These are phyloP conservation scores for Crax fasciolata DNA, from an alignment of 2,797 vertebrate genomes.

Conservation along the genomic window DNA sequence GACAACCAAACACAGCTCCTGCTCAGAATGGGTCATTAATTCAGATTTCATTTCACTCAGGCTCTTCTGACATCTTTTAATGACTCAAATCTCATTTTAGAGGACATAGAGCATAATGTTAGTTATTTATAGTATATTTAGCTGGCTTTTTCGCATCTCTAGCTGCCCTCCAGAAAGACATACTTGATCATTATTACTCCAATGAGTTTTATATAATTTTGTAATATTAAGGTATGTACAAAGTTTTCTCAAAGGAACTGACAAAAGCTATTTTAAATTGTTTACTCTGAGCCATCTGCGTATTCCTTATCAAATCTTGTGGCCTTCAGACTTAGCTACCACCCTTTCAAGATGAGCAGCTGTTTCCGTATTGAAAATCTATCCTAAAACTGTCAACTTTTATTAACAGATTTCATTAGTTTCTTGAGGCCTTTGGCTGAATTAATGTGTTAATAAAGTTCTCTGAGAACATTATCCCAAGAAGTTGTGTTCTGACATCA, in stretches of 20 bases:
- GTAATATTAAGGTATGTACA: slow-evolving; percentile 1
- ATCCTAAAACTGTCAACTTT: slow-evolving; percentile 60
- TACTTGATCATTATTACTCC: slow-evolving; percentile 6
- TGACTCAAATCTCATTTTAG: not conserved
- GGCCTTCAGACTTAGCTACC: slow-evolving; percentile 67
- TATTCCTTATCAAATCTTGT: slow-evolving; percentile 59
- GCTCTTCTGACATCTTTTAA: not conserved
- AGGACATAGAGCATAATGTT: not conserved
- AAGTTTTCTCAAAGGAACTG: slow-evolving; percentile 63
- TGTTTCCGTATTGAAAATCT: slow-evolving; percentile 79
- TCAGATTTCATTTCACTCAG: not conserved
- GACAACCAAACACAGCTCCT: not conserved
- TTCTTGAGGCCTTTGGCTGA: slow-evolving; percentile 49
- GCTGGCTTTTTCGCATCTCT: not conserved
- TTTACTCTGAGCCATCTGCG: slow-evolving; percentile 79
- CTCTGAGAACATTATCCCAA: slow-evolving; percentile 39
- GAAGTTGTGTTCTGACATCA: not conserved
- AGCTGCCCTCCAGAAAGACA: not conserved
- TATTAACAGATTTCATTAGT: slow-evolving; percentile 73
- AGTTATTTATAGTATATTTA: not conserved
- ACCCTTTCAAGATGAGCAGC: slow-evolving; percentile 71
- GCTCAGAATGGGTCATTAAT: not conserved
- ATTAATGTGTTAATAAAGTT: slow-evolving; percentile 37
- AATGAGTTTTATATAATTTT: slow-evolving; percentile 46
- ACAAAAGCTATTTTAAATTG: slow-evolving; percentile 63